These are phyloP conservation scores for Phymastichus coffea DNA, from an alignment of 1,140 invertebrate species.

Conservation along the genomic window DNA sequence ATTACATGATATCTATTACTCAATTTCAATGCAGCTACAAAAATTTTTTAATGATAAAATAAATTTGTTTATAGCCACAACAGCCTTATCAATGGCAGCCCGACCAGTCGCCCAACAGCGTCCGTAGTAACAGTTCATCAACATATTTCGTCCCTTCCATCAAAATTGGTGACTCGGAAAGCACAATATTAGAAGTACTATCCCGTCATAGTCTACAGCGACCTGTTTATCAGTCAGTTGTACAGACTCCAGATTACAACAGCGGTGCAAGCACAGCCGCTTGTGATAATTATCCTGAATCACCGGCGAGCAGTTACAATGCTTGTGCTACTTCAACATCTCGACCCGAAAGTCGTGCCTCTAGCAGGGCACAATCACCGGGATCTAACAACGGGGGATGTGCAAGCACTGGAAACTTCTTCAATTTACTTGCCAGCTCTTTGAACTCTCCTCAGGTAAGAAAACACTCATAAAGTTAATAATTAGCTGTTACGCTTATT, in stretches of 20 bases:
- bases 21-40: too few species aligned
- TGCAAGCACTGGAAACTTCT: constrained; percentile 25
- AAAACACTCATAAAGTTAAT: too few species aligned
- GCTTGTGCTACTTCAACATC: constrained; percentile 11
- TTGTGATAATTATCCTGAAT: constrained; percentile 36
- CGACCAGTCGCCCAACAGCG: not conserved
- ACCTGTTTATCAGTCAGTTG: too few species aligned
- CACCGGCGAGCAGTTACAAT: constrained; percentile 32
- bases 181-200: constrained; percentile 33
- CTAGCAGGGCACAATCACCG: constrained; percentile 34
- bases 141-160: constrained; percentile 29
- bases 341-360: constrained; percentile 33
- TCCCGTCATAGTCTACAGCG: constrained; percentile 31
- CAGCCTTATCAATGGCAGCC: constrained; percentile 12
- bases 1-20: too few species aligned
- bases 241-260: not conserved
- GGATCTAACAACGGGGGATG: constrained; percentile 13
- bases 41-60: too few species aligned
- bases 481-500: too few species aligned
- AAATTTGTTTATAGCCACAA: too few species aligned
- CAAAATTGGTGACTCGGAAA: constrained; percentile 29
- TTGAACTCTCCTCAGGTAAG: constrained; percentile 33
- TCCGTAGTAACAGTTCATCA: not conserved
- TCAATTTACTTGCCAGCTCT: constrained; percentile 32
- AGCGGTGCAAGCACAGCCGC: constrained; percentile 24